These are phyloP conservation scores for Hoplostethus atlanticus DNA, from an alignment of 2,797 vertebrate genomes.

Conservation along the genomic window DNA sequence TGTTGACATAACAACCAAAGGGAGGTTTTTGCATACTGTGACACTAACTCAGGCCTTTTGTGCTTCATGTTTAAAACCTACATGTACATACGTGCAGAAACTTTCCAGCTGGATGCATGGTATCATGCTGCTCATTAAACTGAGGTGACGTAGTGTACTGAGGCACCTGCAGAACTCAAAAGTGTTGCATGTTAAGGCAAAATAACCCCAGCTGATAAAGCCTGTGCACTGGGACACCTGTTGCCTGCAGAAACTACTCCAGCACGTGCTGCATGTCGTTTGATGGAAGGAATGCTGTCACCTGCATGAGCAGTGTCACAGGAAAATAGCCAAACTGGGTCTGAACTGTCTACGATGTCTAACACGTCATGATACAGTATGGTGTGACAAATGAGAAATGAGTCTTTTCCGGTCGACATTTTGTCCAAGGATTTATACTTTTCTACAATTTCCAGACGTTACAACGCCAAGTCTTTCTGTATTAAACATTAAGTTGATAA, in stretches of 20 bases:
- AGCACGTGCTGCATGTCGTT: background rate
- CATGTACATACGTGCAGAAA: constrained; percentile 1
- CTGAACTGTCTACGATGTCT: background rate
- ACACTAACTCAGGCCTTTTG: too few species aligned
- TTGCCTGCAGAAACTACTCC: constrained; percentile 5
- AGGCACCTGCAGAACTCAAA: constrained; percentile 29
- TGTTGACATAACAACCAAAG: background rate
- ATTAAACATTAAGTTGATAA: background rate
- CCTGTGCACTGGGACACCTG: constrained; percentile 23
- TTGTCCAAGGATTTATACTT: background rate
- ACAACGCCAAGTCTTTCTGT: background rate
- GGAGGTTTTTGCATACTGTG: background rate
- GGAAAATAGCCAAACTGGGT: constrained; percentile 10
- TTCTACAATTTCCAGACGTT: background rate
- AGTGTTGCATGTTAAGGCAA: constrained; percentile 14
- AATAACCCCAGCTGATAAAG: constrained; percentile 25
- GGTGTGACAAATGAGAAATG: background rate
- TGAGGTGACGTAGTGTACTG: background rate
- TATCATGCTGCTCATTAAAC: background rate
- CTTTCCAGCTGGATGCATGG: constrained; percentile 3
- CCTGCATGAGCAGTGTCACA: background rate
- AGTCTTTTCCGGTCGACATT: background rate
- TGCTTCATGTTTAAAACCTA: background rate
- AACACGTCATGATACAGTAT: background rate
- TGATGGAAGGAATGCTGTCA: background rate